Conservation (phyloP, 2,797 vertebrate genomes). For the Pseudomugil tenellus region DNA sequence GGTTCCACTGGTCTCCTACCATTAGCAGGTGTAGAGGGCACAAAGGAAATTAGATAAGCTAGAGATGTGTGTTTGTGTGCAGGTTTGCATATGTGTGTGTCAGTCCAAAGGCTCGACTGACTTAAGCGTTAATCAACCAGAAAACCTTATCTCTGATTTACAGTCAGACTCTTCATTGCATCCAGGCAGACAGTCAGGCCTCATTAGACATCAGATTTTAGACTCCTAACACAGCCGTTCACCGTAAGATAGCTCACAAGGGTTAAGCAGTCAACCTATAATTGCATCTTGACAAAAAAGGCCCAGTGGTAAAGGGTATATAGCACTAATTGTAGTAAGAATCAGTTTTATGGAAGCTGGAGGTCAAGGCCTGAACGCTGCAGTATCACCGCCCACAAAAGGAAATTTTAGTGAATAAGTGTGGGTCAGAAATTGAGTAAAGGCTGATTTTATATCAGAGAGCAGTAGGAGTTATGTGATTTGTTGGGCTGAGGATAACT, state of each 20-base stretch:
- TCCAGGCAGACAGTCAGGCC: constrained; percentile 47
- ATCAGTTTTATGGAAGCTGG: background rate
- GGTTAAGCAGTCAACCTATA: constrained; percentile 29
- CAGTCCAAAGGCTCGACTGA: constrained; percentile 16
- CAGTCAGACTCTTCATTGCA: constrained; percentile 44
- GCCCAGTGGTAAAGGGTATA: background rate
- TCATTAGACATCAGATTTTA: constrained; percentile 59
- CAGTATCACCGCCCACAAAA: background rate
- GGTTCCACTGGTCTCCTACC: constrained; percentile 26
- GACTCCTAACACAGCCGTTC: constrained; percentile 48
- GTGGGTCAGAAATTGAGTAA: constrained; percentile 12
- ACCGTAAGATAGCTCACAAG: constrained; percentile 20
- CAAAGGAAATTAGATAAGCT: constrained; percentile 51
- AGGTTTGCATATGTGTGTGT: background rate
- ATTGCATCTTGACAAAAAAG: constrained; percentile 11
- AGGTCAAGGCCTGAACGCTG: constrained; percentile 17
- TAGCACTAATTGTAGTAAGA: constrained; percentile 11
- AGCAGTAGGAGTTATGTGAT: constrained; percentile 5
- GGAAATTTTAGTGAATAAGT: constrained; percentile 13
- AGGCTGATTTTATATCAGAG: constrained; percentile 11
- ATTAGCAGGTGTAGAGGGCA: constrained; percentile 37
- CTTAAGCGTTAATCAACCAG: constrained; percentile 56
- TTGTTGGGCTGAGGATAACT: constrained; percentile 16
- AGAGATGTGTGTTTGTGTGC: constrained; percentile 8
- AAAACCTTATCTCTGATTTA: constrained; percentile 69